Percentiles rank a stretch among this genome's conserved stretches.
These are phyloP conservation scores for Phalloptychus januarius DNA, from an alignment of 2,797 vertebrate species.

Conservation along the genomic window DNA sequence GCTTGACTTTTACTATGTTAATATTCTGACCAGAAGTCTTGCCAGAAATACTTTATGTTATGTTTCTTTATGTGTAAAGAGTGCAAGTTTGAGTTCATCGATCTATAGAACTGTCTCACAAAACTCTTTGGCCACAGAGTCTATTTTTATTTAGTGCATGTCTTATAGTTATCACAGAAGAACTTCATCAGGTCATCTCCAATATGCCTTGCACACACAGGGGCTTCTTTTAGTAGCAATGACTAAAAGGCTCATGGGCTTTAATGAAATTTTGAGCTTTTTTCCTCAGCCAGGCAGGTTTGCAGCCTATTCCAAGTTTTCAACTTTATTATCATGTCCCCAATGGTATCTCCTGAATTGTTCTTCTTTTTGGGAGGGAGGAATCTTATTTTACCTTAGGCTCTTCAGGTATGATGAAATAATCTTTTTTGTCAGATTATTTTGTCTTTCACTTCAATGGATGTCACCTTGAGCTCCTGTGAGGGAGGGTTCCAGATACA, in stretches of 20 bases:
- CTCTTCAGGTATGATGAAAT: neutral
- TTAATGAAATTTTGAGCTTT: neutral
- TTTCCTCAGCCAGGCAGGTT: neutral
- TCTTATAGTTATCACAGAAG: neutral
- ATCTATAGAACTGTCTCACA: neutral
- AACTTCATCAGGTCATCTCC: neutral
- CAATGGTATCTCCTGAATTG: neutral
- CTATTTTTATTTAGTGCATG: neutral
- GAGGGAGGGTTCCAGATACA: neutral
- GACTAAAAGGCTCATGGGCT: neutral
- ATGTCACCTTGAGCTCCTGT: neutral
- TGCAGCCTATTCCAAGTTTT: neutral
- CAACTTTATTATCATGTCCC: neutral
- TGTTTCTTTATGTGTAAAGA: neutral
- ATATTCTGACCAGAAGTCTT: neutral
- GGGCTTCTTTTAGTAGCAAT: neutral
- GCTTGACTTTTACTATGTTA: neutral
- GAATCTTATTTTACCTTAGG: neutral
- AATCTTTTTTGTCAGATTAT: neutral
- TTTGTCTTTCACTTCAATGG: neutral
- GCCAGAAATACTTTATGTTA: too few species aligned
- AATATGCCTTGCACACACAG: neutral
- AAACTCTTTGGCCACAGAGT: neutral
- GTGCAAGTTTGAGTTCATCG: neutral
- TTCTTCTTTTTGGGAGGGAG: neutral